Conservation (phyloP, 2,113 vertebrate genomes). For the Phyllostomus discolor region DNA sequence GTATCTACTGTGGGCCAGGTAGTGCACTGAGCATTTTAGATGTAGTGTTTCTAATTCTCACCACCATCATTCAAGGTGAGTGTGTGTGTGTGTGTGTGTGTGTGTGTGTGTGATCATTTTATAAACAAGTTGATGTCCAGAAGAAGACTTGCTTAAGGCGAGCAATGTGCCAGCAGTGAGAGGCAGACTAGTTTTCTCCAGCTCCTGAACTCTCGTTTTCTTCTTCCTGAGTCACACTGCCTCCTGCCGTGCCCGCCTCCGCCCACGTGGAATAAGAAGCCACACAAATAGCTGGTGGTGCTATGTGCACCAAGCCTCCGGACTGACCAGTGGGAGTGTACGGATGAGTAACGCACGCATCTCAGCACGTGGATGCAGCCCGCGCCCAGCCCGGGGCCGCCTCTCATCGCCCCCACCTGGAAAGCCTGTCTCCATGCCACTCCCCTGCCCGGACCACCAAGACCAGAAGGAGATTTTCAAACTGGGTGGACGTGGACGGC, state of each 20-base stretch:
- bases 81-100: no score
- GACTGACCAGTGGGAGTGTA: not conserved
- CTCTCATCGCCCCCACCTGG: not conserved
- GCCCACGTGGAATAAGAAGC: not conserved
- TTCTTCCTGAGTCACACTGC: not conserved
- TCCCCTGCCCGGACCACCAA: not conserved
- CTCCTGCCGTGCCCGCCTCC: not conserved
- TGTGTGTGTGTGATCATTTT: not conserved
- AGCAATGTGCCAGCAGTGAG: not conserved
- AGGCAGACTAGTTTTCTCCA: not conserved
- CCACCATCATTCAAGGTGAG: not conserved
- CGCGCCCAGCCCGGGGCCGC: not conserved
- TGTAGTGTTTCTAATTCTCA: not conserved
- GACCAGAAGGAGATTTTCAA: not conserved
- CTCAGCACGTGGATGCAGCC: not conserved
- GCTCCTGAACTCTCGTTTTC: not conserved
- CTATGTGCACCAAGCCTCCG: not conserved
- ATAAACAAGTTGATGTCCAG: not conserved
- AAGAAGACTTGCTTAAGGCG: not conserved
- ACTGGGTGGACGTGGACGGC: not conserved
- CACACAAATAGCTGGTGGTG: not conserved
- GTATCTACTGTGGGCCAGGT: not conserved
- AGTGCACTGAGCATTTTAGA: conserved; percentile 5
- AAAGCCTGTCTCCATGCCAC: not conserved
- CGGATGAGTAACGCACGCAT: not conserved